Evolutionary conservation across 2,113 vertebrate genomes (phyloP), one percentile per base, ranked within the genome.

Genomic region (Heteronetta atricapilla): DNA sequence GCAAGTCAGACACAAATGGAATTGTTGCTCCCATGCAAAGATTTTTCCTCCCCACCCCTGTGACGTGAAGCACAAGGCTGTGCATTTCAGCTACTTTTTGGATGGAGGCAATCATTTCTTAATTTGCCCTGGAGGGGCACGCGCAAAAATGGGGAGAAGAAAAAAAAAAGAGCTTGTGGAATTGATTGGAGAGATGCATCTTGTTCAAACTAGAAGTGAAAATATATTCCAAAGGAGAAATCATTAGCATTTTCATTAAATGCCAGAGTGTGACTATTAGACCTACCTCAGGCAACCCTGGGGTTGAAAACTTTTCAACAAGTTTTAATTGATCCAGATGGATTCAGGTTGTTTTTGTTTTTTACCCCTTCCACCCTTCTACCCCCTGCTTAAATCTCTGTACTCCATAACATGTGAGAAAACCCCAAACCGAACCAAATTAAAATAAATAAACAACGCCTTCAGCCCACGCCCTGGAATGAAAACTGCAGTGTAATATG

Each of bases 361-460:
- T 94, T 94, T 75, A 90, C 86, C 89, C 74, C 89, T 96, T 96
- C 94, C 94, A 96, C 95, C 69, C 83, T 93, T 94, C 93, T 96
- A 94, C 77, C 89, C 92, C 77, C 53, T 87, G 48, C 81, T 93
- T 93, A 95, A 84, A 95, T 93, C 86, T 73, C 53, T 38, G 38
- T 80, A 86, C 87, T 91, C 96, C 89, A 95, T 94, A 82, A 92
- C 74, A 72, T 90, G 68, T 96, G 95, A 97, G 95, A 95, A 91
- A 96, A 91, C 86, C 94, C 91, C 94, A 97, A 95, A 91, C 86
- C 31, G 17, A 91, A 88, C 93, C 84, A 89, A 95, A 96, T 96
- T 96, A 92, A 96, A 97, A 96, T 97, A 96, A 96, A 96, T 93
- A 96, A 92, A 96, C 95, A 95, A 88, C 75, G 68, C 91, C 91